Evolutionary conservation across 2,888 invertebrate species (phyloP), one percentile per base, ranked within the genome.

Genomic region (Eumerus sabulonum): DNA sequence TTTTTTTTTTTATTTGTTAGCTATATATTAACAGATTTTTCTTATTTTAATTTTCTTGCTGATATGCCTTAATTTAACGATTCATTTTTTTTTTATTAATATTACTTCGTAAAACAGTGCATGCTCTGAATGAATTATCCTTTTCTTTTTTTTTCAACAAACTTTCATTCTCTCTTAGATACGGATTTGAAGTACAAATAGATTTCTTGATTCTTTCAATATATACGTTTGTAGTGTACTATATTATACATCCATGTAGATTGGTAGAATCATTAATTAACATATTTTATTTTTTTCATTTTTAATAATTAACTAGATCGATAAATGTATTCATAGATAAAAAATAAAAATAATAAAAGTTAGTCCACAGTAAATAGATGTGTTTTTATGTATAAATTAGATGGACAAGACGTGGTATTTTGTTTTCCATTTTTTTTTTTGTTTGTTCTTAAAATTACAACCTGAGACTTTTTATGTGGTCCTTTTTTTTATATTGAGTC

Each of bases 11-110:
- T 4, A 27, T 4, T 27, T 27, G 27, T 76, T 66, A 79, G 50
- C 82, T 77, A 81, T 81, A 82, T 76, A 83, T 85, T 84, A 85
- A 86, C 87, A 88, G 86, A 84, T 86, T 85, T 87, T 87, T 87
- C 85, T 76, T 57, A 53, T 70, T 81, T 40, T 53, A 38, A 13
- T 59, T 59, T 77, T 27, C 67, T 77, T 27, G 27, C 27, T 27
- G 73, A 77, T 82, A 76, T 77, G 82, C 76, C 72, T 81, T 73
- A 72, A 74, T 70, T 79, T n/a, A n/a, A n/a, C n/a, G n/a, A n/a
- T n/a, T n/a, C n/a, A n/a, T n/a, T n/a, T n/a, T n/a, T n/a, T n/a
- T n/a, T n/a, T n/a, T n/a, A n/a, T n/a, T 68, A 74, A 60, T 79
- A 71, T 50, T 68, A 74, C 13, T 19, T 57, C 42, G 18, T 59